Percentiles rank a stretch among this genome's conserved stretches.
Evolutionary conservation across 2,797 vertebrate genomes (phyloP).

Genomic region (Coregonus sp.): DNA sequence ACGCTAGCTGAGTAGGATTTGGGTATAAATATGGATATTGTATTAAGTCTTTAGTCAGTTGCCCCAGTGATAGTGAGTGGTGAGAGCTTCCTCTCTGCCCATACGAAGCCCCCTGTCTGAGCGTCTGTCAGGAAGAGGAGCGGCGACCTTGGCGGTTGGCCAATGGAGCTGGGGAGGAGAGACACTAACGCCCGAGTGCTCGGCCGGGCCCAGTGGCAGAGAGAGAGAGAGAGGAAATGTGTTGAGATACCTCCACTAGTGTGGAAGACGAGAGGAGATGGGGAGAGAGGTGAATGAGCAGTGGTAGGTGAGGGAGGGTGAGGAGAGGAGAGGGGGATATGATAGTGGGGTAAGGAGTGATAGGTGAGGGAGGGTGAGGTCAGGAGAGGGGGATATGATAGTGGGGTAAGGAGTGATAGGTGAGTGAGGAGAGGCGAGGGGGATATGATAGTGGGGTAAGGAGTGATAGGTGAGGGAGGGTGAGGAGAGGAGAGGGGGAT

Average conservation of each 20-base stretch:
- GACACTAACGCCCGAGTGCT: slow-evolving; percentile 8
- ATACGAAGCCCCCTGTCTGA: slow-evolving; percentile 31
- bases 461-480: no score
- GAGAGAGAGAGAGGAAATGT: slow-evolving; percentile 10
- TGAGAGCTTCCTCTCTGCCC: slow-evolving; percentile 24
- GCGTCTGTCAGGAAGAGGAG: slow-evolving; percentile 13
- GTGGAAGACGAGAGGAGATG: background rate
- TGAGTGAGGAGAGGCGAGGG: no score
- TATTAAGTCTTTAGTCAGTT: slow-evolving; percentile 57
- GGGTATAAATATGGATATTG: slow-evolving; percentile 67
- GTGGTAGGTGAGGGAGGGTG: no score
- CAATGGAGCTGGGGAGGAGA: slow-evolving; percentile 36
- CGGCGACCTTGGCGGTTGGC: background rate
- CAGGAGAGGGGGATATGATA: no score
- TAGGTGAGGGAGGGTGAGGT: no score
- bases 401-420: no score
- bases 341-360: no score
- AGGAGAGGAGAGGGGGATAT: no score
- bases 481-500: no score
- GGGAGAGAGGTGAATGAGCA: no score
- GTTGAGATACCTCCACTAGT: slow-evolving; percentile 6
- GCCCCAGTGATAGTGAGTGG: slow-evolving; percentile 54
- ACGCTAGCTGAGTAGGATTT: slow-evolving; percentile 64
- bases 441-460: no score
- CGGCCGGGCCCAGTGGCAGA: background rate